phyloP scores from a whole-genome alignment of 2,888 invertebrate genomes.

The Apamea anceps region DNA sequence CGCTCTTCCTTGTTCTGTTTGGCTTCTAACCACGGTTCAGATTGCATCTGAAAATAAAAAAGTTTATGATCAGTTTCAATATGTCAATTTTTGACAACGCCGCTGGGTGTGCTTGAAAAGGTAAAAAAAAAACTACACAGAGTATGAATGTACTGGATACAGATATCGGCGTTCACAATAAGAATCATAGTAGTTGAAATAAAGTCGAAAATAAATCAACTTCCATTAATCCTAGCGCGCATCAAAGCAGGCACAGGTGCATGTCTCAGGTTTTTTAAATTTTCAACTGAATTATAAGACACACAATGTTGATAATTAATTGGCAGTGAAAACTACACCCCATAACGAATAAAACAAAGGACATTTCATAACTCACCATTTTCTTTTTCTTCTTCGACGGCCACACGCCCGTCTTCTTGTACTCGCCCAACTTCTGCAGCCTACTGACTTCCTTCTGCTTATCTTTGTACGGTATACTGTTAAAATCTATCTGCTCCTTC shows the following conservation, averaged over 20 bases:
- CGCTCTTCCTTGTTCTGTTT: conserved; percentile 93
- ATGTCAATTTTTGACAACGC: background rate
- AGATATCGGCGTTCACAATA: background rate
- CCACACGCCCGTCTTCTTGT: conserved; percentile 94
- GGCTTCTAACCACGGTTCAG: conserved; percentile 94
- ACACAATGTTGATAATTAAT: background rate
- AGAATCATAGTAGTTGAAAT: too few species aligned
- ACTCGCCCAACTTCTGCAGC: conserved; percentile 92
- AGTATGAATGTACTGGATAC: background rate
- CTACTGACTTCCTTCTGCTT: conserved; percentile 94
- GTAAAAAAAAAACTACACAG: background rate
- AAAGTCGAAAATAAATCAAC: too few species aligned
- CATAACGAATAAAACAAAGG: background rate
- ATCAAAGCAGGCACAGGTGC: background rate
- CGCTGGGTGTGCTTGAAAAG: background rate
- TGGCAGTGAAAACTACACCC: background rate
- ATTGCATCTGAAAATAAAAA: conserved; percentile 83
- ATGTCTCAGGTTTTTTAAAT: background rate
- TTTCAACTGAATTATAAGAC: background rate
- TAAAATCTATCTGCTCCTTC: conserved; percentile 92
- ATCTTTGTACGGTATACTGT: conserved; percentile 94
- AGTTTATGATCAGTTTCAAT: conserved; percentile 16
- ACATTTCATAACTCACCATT: conserved; percentile 74
- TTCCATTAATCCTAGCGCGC: background rate
- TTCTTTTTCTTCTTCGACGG: conserved; percentile 91